phyloP scores from a whole-genome alignment of 2,113 vertebrate species.

The Erythrolamprus reginae region DNA sequence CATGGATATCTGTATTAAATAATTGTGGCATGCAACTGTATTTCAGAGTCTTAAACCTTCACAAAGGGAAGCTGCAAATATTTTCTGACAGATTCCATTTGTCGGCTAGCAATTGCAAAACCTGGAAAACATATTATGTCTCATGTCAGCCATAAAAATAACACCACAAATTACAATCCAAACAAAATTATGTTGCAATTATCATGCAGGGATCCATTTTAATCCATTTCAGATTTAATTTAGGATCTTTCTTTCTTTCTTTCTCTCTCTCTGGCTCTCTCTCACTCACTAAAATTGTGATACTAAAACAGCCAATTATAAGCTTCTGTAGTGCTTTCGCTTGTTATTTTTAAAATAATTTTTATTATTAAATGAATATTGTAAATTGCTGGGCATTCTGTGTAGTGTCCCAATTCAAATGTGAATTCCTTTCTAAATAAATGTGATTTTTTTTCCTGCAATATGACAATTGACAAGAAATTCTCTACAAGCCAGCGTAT shows the following conservation, averaged over 20 bases:
- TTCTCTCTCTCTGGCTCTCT: neutral
- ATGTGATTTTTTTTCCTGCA: constrained; percentile 51
- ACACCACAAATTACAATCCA: constrained; percentile 62
- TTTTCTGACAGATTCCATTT: constrained; percentile 54
- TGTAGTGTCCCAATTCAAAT: constrained; percentile 40
- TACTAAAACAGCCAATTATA: constrained; percentile 38
- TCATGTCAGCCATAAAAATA: constrained; percentile 62
- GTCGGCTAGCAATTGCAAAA: constrained; percentile 38
- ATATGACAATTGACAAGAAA: constrained; percentile 50
- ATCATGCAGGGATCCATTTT: constrained; percentile 61
- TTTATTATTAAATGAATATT: constrained; percentile 47
- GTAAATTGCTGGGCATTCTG: constrained; percentile 46
- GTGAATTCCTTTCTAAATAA: constrained; percentile 31
- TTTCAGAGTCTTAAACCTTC: constrained; percentile 34
- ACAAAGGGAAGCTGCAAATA: constrained; percentile 43
- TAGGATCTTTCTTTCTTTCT: constrained; percentile 3
- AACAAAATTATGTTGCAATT: constrained; percentile 71
- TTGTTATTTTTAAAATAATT: constrained; percentile 38
- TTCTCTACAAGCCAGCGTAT: constrained; percentile 59
- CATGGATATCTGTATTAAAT: neutral
- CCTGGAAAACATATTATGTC: constrained; percentile 54
- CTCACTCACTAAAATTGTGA: constrained; percentile 33
- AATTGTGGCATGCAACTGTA: neutral
- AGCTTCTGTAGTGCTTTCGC: constrained; percentile 38
- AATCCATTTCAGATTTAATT: constrained; percentile 63